Conservation (phyloP, 2,113 vertebrate species). For the Zosterops lateralis region DNA sequence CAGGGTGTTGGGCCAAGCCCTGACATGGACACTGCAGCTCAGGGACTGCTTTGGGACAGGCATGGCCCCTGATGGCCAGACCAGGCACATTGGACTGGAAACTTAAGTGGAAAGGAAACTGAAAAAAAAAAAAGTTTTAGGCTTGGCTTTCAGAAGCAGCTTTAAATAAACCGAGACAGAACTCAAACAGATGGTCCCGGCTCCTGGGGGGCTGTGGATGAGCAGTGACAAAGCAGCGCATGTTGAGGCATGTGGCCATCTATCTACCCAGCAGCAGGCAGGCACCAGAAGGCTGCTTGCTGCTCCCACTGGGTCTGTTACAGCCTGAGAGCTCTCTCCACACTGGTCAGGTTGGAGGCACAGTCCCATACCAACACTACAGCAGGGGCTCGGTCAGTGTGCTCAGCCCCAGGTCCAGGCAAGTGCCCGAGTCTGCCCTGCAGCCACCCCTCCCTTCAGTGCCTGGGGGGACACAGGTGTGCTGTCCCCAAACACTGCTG, state of each 20-base stretch:
- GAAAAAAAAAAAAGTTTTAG: not conserved
- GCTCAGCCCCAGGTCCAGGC: not conserved
- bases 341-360: not conserved
- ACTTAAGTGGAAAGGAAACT: not conserved
- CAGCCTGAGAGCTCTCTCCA: not conserved
- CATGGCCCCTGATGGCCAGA: accelerated
- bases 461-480: not conserved
- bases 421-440: accelerated
- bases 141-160: not conserved
- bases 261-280: not conserved
- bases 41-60: not conserved
- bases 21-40: accelerated
- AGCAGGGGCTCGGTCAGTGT: not conserved
- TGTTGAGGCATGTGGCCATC: not conserved
- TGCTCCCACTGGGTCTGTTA: not conserved
- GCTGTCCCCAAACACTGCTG: not conserved
- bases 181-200: not conserved
- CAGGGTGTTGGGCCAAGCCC: not conserved
- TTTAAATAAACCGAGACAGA: not conserved
- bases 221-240: not conserved
- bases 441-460: not conserved
- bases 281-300: not conserved
- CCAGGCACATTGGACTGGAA: not conserved
- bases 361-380: not conserved
- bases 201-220: not conserved